Evolutionary conservation across 2,888 invertebrate genomes (phyloP).

Genomic region (Sepiola atlantica): DNA sequence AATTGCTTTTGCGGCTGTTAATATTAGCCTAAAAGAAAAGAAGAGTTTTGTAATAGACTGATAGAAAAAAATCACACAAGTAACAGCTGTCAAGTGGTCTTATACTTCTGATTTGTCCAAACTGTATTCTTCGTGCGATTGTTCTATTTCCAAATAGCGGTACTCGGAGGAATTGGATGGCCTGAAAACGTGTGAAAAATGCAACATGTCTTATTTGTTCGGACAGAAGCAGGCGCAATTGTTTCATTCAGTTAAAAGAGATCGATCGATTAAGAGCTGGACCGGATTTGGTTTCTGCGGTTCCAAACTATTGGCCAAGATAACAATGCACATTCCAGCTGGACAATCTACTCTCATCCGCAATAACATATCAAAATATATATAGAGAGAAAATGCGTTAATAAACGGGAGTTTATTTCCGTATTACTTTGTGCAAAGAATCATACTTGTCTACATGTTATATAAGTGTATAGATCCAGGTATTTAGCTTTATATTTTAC

Average conservation of each 20-base stretch:
- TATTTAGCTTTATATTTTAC: background rate
- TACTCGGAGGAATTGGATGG: background rate
- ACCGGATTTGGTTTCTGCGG: background rate
- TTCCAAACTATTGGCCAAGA: background rate
- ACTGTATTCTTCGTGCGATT: background rate
- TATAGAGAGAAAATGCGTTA: background rate
- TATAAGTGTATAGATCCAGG: background rate
- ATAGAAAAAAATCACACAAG: no score
- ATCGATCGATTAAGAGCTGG: background rate
- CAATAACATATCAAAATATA: background rate
- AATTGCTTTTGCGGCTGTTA: no score
- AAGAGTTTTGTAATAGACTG: no score
- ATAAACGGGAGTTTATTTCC: background rate
- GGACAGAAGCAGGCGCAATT: background rate
- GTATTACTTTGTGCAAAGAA: no score
- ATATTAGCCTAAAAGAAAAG: no score
- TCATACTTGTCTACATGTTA: background rate
- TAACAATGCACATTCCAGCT: background rate
- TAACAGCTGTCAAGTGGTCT: no score
- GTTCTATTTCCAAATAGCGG: background rate
- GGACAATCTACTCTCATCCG: background rate
- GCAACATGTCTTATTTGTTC: background rate
- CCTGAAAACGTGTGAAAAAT: background rate
- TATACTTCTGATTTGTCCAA: background rate
- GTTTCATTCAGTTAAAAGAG: background rate